phyloP scores from a whole-genome alignment of 1,140 invertebrate species.

The Heliconius melpomene region DNA sequence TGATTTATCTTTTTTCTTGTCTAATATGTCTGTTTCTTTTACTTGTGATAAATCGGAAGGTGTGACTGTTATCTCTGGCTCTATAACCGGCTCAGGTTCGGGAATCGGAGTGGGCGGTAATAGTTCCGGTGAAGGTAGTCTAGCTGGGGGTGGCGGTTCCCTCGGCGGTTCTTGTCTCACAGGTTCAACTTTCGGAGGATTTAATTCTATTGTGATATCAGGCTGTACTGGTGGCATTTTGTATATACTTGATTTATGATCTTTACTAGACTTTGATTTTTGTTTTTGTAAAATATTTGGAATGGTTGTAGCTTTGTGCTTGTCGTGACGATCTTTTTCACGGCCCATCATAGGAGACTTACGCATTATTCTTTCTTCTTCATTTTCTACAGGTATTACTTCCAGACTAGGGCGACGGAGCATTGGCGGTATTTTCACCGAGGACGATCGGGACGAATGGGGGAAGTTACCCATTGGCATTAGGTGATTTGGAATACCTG shows the following conservation, averaged over 20 bases:
- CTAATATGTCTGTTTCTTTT: slow-evolving; percentile 79
- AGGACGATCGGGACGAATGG: slow-evolving; percentile 80
- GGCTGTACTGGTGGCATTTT: slow-evolving; percentile 78
- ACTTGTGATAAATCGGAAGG: slow-evolving; percentile 53
- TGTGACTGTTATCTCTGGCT: slow-evolving; percentile 42
- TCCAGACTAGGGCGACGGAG: slow-evolving; percentile 79
- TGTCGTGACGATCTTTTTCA: slow-evolving; percentile 75
- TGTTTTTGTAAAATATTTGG: slow-evolving; percentile 79
- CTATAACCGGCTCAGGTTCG: slow-evolving; percentile 34
- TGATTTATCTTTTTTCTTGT: slow-evolving; percentile 85
- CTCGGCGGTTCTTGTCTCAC: slow-evolving; percentile 58
- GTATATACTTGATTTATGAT: slow-evolving; percentile 74
- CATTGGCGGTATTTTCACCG: slow-evolving; percentile 75
- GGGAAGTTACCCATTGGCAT: slow-evolving; percentile 77
- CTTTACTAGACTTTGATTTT: slow-evolving; percentile 73
- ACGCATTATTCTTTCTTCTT: slow-evolving; percentile 68
- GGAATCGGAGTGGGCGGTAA: slow-evolving; percentile 26
- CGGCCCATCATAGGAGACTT: slow-evolving; percentile 65
- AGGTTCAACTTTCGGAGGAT: slow-evolving; percentile 74
- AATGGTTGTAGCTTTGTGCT: slow-evolving; percentile 77
- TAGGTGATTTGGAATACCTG: slow-evolving; percentile 69
- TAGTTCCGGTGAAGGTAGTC: slow-evolving; percentile 40
- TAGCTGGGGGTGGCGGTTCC: slow-evolving; percentile 38
- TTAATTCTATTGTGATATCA: slow-evolving; percentile 79
- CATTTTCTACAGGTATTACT: slow-evolving; percentile 78